Percentiles rank a stretch among this genome's conserved stretches.
phyloP scores from a whole-genome alignment of 2,888 invertebrate genomes.

The Pocota personata region DNA sequence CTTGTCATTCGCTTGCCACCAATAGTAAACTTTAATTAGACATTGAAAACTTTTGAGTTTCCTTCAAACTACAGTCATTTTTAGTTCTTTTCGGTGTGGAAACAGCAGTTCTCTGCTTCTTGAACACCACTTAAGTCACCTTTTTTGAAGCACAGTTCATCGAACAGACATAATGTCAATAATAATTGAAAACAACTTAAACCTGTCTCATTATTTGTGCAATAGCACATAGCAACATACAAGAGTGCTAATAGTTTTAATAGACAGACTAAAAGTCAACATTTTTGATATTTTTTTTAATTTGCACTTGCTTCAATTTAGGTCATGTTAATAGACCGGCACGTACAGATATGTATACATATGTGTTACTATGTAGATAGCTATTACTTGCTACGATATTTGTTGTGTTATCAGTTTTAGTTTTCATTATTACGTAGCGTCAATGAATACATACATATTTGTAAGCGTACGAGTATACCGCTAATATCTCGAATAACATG shows the following conservation, averaged over 20 bases:
- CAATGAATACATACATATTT: background rate
- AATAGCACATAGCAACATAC: background rate
- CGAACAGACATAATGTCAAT: background rate
- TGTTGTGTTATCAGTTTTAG: background rate
- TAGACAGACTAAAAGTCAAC: background rate
- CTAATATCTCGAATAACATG: too few species aligned
- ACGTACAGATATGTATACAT: background rate
- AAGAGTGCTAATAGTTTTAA: conserved; percentile 21
- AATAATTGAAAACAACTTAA: background rate
- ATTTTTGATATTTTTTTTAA: background rate
- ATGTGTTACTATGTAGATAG: background rate
- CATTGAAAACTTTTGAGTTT: too few species aligned
- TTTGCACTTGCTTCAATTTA: background rate
- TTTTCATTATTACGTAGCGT: background rate
- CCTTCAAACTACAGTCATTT: too few species aligned
- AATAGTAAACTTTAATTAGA: too few species aligned
- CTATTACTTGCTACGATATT: background rate
- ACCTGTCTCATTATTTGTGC: too few species aligned
- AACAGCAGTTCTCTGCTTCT: too few species aligned
- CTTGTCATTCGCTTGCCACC: too few species aligned
- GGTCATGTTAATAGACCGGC: background rate
- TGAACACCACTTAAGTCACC: too few species aligned
- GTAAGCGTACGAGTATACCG: background rate
- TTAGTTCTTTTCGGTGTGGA: too few species aligned
- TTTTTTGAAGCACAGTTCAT: too few species aligned